Percentiles rank a stretch among this genome's conserved stretches.
phyloP scores from a whole-genome alignment of 2,113 vertebrate species.

The Gasterosteus aculeatus region DNA sequence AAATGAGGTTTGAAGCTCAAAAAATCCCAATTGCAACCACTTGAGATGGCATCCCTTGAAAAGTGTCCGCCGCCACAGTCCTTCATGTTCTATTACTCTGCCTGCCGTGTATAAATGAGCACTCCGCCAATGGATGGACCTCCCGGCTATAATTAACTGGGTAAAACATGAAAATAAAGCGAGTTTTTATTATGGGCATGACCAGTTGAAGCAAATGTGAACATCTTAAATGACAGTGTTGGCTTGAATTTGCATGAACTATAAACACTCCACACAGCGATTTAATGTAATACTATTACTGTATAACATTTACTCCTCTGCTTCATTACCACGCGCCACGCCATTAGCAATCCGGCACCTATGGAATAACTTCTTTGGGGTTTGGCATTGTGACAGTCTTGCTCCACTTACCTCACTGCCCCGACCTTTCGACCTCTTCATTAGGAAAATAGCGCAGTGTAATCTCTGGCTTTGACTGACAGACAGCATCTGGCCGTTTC shows the following conservation, averaged over 20 bases:
- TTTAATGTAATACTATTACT: background rate
- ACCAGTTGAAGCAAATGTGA: background rate
- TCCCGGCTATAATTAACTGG: conserved; percentile 5
- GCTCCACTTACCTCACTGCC: conserved; percentile 28
- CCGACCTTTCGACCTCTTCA: conserved; percentile 61
- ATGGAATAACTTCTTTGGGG: conserved; percentile 11
- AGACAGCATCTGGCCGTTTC: conserved; percentile 74
- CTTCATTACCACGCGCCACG: background rate
- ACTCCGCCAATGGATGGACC: background rate
- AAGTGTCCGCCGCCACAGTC: background rate
- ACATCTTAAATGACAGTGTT: conserved; percentile 3
- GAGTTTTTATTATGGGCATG: background rate
- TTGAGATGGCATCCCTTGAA: background rate
- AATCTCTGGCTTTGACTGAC: conserved; percentile 62
- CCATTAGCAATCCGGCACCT: background rate
- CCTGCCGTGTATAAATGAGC: background rate
- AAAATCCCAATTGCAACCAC: background rate
- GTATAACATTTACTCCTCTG: background rate
- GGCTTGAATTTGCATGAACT: background rate
- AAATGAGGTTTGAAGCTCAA: background rate
- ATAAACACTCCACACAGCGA: background rate
- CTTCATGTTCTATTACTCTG: background rate
- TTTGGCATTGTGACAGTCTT: conserved; percentile 41
- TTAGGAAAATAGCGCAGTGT: conserved; percentile 68
- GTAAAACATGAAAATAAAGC: conserved; percentile 11